Evolutionary conservation across 2,797 vertebrate species (phyloP).

Genomic region (Sebastes dallii): DNA sequence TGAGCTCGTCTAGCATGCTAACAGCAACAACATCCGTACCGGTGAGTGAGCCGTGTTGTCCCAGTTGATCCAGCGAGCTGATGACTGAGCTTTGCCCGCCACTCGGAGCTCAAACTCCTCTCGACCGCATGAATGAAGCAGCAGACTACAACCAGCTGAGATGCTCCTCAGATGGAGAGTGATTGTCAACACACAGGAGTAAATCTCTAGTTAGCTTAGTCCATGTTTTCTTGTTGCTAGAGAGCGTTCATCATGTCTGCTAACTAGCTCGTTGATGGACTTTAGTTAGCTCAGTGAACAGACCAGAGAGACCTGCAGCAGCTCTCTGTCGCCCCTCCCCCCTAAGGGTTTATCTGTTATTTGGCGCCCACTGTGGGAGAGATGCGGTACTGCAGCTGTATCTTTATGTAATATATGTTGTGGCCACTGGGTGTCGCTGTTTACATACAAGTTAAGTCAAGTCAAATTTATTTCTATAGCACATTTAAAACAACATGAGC

Average conservation of each 20-base stretch:
- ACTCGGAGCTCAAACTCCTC: constrained; percentile 59
- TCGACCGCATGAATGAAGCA: constrained; percentile 59
- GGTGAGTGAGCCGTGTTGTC: constrained; percentile 66
- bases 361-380: constrained; percentile 7
- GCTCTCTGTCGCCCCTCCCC: constrained; percentile 47
- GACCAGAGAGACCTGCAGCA: constrained; percentile 49
- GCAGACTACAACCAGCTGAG: constrained; percentile 17
- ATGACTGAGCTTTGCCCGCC: constrained; percentile 60
- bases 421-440: constrained; percentile 49
- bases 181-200: constrained; percentile 4
- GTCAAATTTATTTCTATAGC: too few relatives aligned
- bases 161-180: neutral
- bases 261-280: constrained; percentile 75
- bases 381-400: neutral
- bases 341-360: neutral
- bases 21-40: constrained; percentile 61
- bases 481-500: too few relatives aligned
- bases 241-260: constrained; percentile 22
- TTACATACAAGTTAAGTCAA: neutral
- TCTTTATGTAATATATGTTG: rapidly evolving
- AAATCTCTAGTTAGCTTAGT: constrained; percentile 6
- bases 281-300: constrained; percentile 49
- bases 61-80: constrained; percentile 49
- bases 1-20: constrained; percentile 52
- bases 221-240: constrained; percentile 35